Evolutionary conservation across 2,113 vertebrate species (phyloP).

Genomic region (Patagioenas fasciata): DNA sequence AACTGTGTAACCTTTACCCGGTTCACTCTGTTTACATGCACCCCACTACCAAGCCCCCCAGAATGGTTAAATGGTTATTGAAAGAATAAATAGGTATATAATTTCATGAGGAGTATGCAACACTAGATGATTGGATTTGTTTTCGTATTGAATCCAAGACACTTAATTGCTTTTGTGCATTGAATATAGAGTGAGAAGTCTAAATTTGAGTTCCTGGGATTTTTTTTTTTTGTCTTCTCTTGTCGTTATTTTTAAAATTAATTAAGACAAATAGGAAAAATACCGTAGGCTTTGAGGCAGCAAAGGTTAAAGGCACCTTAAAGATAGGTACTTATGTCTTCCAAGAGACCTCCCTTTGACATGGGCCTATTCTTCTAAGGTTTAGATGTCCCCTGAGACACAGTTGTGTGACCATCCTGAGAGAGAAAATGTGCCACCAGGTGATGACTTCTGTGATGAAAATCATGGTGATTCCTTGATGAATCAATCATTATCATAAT

Average conservation of each 20-base stretch:
- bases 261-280: background rate
- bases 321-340: background rate
- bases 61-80: too few species aligned
- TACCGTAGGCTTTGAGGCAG: background rate
- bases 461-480: background rate
- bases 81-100: background rate
- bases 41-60: too few species aligned
- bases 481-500: background rate
- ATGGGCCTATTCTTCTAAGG: too few species aligned
- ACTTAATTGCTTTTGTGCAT: fast-evolving
- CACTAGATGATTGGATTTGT: too few species aligned
- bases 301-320: background rate
- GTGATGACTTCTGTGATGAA: background rate
- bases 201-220: background rate
- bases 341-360: background rate
- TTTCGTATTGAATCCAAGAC: background rate
- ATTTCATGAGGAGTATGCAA: background rate
- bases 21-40: too few species aligned
- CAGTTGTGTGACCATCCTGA: background rate
- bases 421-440: background rate
- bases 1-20: too few species aligned
- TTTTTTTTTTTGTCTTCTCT: background rate
- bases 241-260: background rate
- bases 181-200: background rate
- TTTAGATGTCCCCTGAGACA: background rate